These are phyloP conservation scores for Chironomus tepperi DNA, from an alignment of 1,140 invertebrate species.

Conservation along the genomic window DNA sequence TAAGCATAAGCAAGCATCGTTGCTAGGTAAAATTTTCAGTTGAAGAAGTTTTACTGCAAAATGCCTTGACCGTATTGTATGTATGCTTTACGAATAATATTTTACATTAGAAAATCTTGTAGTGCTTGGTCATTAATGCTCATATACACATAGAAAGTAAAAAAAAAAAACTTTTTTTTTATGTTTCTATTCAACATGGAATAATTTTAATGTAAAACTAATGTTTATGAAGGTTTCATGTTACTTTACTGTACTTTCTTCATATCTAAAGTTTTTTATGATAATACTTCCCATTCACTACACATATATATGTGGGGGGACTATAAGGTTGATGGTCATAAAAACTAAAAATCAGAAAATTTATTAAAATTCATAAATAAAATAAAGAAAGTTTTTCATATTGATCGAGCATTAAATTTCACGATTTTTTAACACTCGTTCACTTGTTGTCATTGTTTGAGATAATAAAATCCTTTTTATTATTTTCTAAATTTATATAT, in stretches of 20 bases:
- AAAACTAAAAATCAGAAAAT: too few relatives aligned
- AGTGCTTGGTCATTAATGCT: constrained; percentile 12
- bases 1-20: background rate
- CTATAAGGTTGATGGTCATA: too few relatives aligned
- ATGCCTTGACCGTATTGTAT: constrained; percentile 12
- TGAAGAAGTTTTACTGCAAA: constrained; percentile 8
- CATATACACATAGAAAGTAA: background rate
- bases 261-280: too few relatives aligned
- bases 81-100: background rate
- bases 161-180: background rate
- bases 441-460: too few relatives aligned
- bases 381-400: too few relatives aligned
- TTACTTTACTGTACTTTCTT: background rate
- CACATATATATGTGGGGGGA: too few relatives aligned
- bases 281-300: too few relatives aligned
- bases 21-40: constrained; percentile 8
- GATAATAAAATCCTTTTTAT: too few relatives aligned
- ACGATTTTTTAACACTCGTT: too few relatives aligned
- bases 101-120: constrained; percentile 1
- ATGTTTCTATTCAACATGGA: background rate
- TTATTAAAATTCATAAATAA: too few relatives aligned
- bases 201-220: constrained; percentile 6
- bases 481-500: too few relatives aligned
- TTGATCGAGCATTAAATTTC: too few relatives aligned
- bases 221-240: constrained; percentile 13